These are phyloP conservation scores for Lepidurus packardi DNA, from an alignment of 1,140 invertebrate species.

Conservation along the genomic window DNA sequence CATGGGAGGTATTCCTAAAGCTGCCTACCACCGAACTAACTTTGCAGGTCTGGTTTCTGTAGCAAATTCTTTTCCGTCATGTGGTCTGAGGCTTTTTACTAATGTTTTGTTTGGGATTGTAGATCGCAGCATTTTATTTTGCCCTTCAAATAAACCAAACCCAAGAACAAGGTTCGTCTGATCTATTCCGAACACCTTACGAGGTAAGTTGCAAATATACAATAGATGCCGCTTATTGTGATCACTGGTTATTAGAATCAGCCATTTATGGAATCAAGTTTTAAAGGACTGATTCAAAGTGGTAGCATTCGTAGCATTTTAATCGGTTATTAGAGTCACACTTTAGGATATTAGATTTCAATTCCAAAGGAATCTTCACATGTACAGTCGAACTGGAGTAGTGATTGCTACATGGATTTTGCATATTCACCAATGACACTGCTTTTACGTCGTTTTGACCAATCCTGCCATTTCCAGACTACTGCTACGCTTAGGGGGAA, in stretches of 20 bases:
- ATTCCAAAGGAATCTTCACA: neutral
- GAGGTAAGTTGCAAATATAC: neutral
- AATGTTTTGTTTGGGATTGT: neutral
- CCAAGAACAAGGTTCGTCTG: neutral
- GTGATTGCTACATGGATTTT: no score
- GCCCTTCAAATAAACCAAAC: neutral
- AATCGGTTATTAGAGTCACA: no score
- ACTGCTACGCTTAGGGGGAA: no score
- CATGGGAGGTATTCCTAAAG: conserved; percentile 28
- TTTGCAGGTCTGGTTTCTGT: conserved; percentile 25
- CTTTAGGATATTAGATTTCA: neutral
- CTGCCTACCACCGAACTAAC: conserved; percentile 33
- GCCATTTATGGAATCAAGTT: no score
- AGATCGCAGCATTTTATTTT: conserved; percentile 9
- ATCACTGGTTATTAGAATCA: no score
- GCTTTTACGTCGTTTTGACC: no score
- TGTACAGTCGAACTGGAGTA: no score
- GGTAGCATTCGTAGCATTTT: no score
- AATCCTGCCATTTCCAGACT: no score
- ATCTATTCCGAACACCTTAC: neutral
- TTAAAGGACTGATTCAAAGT: no score
- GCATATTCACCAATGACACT: no score
- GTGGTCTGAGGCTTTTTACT: neutral
- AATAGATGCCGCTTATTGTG: neutral
- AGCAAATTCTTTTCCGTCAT: neutral